Conservation (phyloP, 2,113 vertebrate species). For the Bufo bufo region DNA sequence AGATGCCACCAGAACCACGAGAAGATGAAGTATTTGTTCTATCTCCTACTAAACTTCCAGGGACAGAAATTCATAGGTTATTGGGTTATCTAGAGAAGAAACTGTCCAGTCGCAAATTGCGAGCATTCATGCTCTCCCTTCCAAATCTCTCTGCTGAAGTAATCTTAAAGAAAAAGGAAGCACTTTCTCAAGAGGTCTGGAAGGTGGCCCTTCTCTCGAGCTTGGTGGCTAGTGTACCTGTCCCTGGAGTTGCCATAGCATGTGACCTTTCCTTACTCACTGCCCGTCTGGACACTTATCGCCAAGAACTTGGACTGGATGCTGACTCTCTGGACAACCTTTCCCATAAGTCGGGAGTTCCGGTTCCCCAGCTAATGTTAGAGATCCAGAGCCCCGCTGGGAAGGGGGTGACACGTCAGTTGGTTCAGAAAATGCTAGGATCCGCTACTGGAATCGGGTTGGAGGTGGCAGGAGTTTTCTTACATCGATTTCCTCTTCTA, state of each 20-base stretch:
- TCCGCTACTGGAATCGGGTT: constrained; percentile 26
- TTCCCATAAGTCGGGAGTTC: constrained; percentile 56
- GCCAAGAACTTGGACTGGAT: constrained; percentile 66
- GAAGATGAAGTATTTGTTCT: constrained; percentile 55
- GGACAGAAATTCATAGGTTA: constrained; percentile 51
- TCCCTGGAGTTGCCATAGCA: constrained; percentile 41
- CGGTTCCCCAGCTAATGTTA: constrained; percentile 56
- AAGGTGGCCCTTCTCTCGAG: constrained; percentile 59
- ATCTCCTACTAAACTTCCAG: constrained; percentile 36
- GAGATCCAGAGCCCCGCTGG: constrained; percentile 55
- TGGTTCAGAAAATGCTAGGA: constrained; percentile 60
- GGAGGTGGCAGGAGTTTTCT: constrained; percentile 61
- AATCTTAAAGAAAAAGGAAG: constrained; percentile 62
- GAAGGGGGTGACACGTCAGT: constrained; percentile 39
- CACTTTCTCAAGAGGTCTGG: constrained; percentile 61
- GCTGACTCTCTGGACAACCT: constrained; percentile 47
- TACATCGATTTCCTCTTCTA: constrained; percentile 62
- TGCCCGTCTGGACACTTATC: constrained; percentile 61
- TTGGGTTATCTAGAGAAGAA: constrained; percentile 56
- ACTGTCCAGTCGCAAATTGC: constrained; percentile 38
- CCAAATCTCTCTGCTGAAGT: constrained; percentile 55
- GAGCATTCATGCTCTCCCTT: constrained; percentile 55
- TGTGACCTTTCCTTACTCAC: constrained; percentile 63
- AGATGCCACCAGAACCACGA: constrained; percentile 48
- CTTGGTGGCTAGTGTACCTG: constrained; percentile 53